phyloP scores from a whole-genome alignment of 1,140 invertebrate genomes.

The Cepaea nemoralis region DNA sequence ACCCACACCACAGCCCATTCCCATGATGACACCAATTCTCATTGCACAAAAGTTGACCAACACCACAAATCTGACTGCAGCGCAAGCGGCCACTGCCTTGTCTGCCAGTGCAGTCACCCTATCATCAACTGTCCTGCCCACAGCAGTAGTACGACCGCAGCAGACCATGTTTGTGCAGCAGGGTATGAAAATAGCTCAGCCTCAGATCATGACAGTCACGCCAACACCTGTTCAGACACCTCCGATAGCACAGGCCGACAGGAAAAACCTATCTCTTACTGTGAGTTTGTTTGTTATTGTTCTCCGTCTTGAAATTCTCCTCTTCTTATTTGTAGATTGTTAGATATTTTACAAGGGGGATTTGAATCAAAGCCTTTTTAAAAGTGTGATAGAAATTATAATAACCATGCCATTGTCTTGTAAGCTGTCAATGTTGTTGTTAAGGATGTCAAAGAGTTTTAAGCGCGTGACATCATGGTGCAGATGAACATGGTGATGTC shows the following conservation, averaged over 20 bases:
- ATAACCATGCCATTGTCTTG: too few relatives aligned
- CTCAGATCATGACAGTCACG: slow-evolving; percentile 33
- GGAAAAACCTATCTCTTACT: slow-evolving; percentile 83
- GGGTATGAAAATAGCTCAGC: background rate
- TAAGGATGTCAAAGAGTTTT: too few relatives aligned
- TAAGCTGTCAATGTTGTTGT: too few relatives aligned
- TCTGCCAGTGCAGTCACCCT: background rate
- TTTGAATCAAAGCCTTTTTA: too few relatives aligned
- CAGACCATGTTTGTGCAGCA: slow-evolving; percentile 20
- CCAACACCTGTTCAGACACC: slow-evolving; percentile 46
- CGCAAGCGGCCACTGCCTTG: background rate
- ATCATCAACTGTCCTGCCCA: background rate
- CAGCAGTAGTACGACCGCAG: slow-evolving; percentile 21
- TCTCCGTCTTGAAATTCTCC: too few relatives aligned
- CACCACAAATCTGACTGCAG: background rate
- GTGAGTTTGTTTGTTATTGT: too few relatives aligned
- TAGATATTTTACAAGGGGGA: too few relatives aligned
- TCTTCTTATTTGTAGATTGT: too few relatives aligned
- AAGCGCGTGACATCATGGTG: too few relatives aligned
- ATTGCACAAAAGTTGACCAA: slow-evolving; percentile 19
- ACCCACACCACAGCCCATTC: background rate
- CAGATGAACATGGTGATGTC: too few relatives aligned
- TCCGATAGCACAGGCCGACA: slow-evolving; percentile 37
- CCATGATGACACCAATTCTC: slow-evolving; percentile 28
- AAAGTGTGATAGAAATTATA: too few relatives aligned